phyloP scores from a whole-genome alignment of 2,888 invertebrate species.

The Exephanes ischioxanthus region DNA sequence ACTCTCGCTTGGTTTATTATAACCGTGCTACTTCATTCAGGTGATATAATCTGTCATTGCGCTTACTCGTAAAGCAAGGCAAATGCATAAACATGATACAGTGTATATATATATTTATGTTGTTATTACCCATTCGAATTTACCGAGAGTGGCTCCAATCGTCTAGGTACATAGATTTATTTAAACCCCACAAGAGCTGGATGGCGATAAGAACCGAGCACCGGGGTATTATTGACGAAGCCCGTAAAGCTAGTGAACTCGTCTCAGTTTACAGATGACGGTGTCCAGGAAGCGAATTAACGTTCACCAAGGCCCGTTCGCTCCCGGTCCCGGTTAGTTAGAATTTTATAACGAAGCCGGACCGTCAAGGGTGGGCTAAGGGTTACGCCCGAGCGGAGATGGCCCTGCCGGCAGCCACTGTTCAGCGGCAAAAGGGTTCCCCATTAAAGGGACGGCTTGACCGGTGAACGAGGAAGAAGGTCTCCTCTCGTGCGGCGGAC shows the following conservation, averaged over 20 bases:
- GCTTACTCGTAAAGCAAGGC: neutral
- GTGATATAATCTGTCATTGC: constrained; percentile 59
- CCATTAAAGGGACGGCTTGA: constrained; percentile 78
- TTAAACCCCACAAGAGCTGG: constrained; percentile 38
- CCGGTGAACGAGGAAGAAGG: constrained; percentile 69
- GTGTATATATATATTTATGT: too few relatives aligned
- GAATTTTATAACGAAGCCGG: constrained; percentile 62
- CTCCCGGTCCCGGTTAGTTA: constrained; percentile 36
- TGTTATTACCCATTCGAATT: constrained; percentile 7
- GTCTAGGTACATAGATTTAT: constrained; percentile 38
- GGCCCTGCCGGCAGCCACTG: constrained; percentile 3
- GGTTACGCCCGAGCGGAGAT: constrained; percentile 31
- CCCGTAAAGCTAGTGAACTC: constrained; percentile 57
- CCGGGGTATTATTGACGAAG: constrained; percentile 52
- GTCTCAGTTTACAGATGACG: constrained; percentile 59
- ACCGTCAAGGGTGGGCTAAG: constrained; percentile 56
- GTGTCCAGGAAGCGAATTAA: constrained; percentile 27
- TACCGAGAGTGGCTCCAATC: constrained; percentile 20
- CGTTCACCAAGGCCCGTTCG: constrained; percentile 15
- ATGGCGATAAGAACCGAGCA: constrained; percentile 14
- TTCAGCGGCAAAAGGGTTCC: constrained; percentile 44
- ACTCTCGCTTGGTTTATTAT: constrained; percentile 42
- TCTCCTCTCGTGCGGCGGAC: constrained; percentile 43
- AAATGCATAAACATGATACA: constrained; percentile 10
- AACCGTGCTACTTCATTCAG: constrained; percentile 43